These are phyloP conservation scores for Plotosus lineatus DNA, from an alignment of 2,113 vertebrate genomes.

Conservation along the genomic window DNA sequence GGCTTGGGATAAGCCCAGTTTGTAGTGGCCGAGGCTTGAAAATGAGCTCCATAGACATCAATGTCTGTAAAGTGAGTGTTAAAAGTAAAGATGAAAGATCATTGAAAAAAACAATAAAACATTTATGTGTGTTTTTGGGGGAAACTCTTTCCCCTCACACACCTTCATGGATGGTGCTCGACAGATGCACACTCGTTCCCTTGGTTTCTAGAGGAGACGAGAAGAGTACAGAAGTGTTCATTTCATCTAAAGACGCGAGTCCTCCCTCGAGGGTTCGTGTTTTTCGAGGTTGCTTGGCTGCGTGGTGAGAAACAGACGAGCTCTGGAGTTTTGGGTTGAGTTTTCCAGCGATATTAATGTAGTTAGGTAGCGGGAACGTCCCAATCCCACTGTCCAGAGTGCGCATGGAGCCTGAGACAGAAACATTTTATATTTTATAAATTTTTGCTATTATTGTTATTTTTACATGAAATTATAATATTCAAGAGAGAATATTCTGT, in stretches of 20 bases:
- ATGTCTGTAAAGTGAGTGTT: conserved; percentile 19
- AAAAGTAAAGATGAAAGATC: background rate
- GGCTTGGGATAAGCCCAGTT: conserved; percentile 40
- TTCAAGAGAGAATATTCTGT: too few species aligned
- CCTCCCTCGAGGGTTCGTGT: conserved; percentile 89
- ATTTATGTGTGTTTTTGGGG: background rate
- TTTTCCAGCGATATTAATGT: conserved; percentile 78
- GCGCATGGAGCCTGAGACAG: conserved; percentile 74
- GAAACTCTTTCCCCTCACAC: conserved; percentile 30
- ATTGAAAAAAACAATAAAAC: background rate
- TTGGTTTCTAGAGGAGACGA: conserved; percentile 39
- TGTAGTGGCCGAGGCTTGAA: conserved; percentile 33
- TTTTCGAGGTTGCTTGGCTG: conserved; percentile 75
- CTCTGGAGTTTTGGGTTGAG: conserved; percentile 75
- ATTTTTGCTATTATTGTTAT: too few species aligned
- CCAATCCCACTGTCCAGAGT: conserved; percentile 96
- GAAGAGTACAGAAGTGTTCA: conserved; percentile 42
- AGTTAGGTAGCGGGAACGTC: conserved; percentile 91
- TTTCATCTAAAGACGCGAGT: conserved; percentile 70
- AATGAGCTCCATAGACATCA: conserved; percentile 43
- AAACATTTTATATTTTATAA: too few species aligned
- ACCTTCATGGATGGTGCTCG: conserved; percentile 51
- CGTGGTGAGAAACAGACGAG: conserved; percentile 64
- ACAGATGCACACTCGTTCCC: conserved; percentile 55
- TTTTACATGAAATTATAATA: background rate